These are phyloP conservation scores for Halocynthia aurantium DNA, from an alignment of 23 tunicate species.

Conservation along the genomic window DNA sequence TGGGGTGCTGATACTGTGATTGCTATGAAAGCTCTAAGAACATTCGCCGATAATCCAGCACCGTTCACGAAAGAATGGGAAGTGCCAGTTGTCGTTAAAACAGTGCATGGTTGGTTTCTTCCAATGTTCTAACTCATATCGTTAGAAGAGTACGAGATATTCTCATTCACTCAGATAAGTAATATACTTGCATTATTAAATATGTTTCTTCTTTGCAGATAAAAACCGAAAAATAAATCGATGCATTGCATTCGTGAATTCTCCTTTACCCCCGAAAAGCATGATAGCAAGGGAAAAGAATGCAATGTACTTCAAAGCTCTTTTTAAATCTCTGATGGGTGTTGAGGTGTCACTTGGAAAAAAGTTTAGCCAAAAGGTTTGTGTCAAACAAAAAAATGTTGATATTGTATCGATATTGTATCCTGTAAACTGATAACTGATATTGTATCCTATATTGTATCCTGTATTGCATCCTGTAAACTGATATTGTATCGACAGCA, in stretches of 20 bases:
- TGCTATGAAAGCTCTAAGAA: conserved; percentile 27
- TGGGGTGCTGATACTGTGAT: conserved; percentile 54
- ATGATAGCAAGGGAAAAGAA: conserved; percentile 34
- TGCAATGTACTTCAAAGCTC: conserved; percentile 37
- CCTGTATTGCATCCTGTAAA: no score
- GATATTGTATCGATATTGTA: no score
- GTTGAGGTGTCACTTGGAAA: no score
- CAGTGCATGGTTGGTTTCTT: conserved; percentile 15
- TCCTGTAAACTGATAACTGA: no score
- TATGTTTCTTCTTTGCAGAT: background rate
- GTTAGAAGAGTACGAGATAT: no score
- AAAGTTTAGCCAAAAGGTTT: no score
- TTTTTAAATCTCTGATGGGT: conserved; percentile 21
- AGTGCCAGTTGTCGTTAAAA: conserved; percentile 34
- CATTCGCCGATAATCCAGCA: conserved; percentile 35
- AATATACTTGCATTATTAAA: no score
- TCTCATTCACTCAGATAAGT: no score
- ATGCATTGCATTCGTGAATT: conserved; percentile 31
- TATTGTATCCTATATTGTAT: no score
- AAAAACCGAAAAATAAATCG: background rate
- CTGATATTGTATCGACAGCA: no score
- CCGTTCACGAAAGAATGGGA: conserved; percentile 52
- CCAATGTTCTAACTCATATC: background rate
- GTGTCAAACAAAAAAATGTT: no score
- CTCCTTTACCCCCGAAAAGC: conserved; percentile 48